A percentile compares a stretch with the other conserved stretches of the same genome.
phyloP scores from a whole-genome alignment of 37 sponge, comb jelly and placozoan species.

The Spongilla lacustris region DNA sequence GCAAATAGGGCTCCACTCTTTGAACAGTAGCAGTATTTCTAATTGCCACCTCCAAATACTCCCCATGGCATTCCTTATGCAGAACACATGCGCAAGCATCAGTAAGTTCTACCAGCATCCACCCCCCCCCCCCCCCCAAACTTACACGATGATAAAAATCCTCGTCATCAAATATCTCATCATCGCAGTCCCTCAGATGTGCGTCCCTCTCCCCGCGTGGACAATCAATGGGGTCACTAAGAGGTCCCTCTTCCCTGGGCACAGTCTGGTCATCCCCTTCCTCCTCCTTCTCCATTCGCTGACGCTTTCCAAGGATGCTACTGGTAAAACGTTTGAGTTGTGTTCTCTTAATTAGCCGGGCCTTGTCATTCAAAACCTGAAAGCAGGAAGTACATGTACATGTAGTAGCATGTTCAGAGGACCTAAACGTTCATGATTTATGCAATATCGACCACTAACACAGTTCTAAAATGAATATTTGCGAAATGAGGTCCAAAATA shows the following conservation, averaged over 20 bases:
- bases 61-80: no score
- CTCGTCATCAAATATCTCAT: conserved; percentile 92
- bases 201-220: conserved; percentile 22
- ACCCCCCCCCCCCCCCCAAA: background rate
- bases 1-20: background rate
- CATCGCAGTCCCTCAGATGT: conserved; percentile 73
- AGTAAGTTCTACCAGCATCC: background rate
- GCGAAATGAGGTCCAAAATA: no score
- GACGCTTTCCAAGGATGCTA: conserved; percentile 55
- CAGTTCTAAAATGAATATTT: no score
- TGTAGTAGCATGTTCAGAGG: background rate
- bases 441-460: no score
- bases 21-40: no score
- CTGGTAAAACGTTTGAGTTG: conserved; percentile 72
- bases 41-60: no score
- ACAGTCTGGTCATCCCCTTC: background rate
- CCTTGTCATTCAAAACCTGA: conserved; percentile 68
- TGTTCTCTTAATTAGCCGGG: conserved; percentile 69
- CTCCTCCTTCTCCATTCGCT: background rate
- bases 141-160: conserved; percentile 96
- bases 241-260: background rate
- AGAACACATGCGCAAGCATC: no score
- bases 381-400: background rate
- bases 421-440: background rate
- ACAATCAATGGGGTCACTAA: background rate